Evolutionary conservation across 2,113 vertebrate genomes (phyloP), one percentile per base, ranked within the genome.

Genomic region (Echinops telfairi): DNA sequence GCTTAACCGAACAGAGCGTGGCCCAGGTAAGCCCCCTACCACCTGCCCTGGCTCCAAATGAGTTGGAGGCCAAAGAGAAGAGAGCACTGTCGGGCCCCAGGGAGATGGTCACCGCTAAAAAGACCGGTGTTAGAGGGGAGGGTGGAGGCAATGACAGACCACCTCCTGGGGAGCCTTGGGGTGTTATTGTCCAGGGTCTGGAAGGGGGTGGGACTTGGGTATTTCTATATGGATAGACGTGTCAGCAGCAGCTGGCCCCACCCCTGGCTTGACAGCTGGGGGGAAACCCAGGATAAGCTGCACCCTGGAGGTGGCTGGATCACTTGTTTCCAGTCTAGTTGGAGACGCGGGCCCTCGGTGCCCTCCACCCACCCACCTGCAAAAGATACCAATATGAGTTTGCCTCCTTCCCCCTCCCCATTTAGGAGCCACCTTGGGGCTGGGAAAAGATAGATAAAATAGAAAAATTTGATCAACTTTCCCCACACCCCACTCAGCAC

Each of bases 1-100:
- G 98, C 73, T 92, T 99, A 93, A 98, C 98, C 4, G 97, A 99
- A 91, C 98, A 98, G 93, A 99, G 98, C 9, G 95, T 98, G 89
- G 96, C 98, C 76, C 99, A 98, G 98, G 98, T 99, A 98, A 86
- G 62, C 1, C 79, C 33, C 90, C n/a, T 0, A 66, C 38, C 47
- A 15, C 36, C 73, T 64, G 27, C 75, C 78, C 68, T 80, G 68
- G 47, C 53, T 31, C 40, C 91, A 78, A 60, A 62, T 20, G 31
- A 78, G 31, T 73, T n/a, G 27, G 47, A 84, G 47, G 43, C 64
- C 10, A 20, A 1, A 2, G 20, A 58, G n/a, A 86, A 36, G 22
- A 58, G 79, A 83, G 38, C 33, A 33, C 47, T 33, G n/a, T 36
- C 19, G n/a, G 83, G 5, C 16, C 31, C n/a, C 38, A 19, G 47